phyloP scores from a whole-genome alignment of 1,140 invertebrate genomes.

The Neodiprion pinetum region DNA sequence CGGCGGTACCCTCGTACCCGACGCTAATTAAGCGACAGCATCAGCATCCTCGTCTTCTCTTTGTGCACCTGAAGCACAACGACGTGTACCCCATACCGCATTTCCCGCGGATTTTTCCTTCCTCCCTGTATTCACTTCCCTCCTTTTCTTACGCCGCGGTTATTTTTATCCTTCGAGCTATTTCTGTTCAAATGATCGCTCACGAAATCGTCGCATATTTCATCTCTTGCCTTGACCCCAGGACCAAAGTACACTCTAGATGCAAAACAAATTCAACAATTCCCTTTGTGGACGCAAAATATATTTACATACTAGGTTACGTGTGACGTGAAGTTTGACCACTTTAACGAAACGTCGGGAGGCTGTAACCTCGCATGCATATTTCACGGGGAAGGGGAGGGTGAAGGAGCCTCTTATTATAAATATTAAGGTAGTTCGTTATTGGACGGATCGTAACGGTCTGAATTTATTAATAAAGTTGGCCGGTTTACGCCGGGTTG shows the following conservation, averaged over 20 bases:
- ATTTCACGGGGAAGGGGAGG: background rate
- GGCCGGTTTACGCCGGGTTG: background rate
- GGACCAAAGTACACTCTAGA: too few relatives aligned
- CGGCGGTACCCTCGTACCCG: background rate
- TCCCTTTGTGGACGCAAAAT: background rate
- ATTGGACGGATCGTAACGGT: background rate
- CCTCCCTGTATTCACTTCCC: too few relatives aligned
- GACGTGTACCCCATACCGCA: too few relatives aligned
- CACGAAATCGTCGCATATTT: too few relatives aligned
- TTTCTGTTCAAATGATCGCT: too few relatives aligned
- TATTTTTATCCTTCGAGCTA: background rate
- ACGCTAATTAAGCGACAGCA: background rate
- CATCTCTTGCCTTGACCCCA: too few relatives aligned
- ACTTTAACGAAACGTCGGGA: too few relatives aligned
- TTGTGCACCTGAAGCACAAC: background rate
- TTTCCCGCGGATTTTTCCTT: background rate
- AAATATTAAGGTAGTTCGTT: background rate
- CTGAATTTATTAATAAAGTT: slow-evolving; percentile 4
- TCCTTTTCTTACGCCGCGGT: background rate
- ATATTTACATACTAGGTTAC: too few relatives aligned
- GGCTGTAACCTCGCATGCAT: too few relatives aligned
- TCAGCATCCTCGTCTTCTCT: slow-evolving; percentile 6
- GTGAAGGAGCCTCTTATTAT: background rate
- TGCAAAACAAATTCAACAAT: background rate
- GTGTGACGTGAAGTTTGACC: too few relatives aligned